Percentiles rank a stretch among this genome's conserved stretches.
These are phyloP conservation scores for Motacilla tschutschensis DNA, from an alignment of 2,113 vertebrate species.

Conservation along the genomic window DNA sequence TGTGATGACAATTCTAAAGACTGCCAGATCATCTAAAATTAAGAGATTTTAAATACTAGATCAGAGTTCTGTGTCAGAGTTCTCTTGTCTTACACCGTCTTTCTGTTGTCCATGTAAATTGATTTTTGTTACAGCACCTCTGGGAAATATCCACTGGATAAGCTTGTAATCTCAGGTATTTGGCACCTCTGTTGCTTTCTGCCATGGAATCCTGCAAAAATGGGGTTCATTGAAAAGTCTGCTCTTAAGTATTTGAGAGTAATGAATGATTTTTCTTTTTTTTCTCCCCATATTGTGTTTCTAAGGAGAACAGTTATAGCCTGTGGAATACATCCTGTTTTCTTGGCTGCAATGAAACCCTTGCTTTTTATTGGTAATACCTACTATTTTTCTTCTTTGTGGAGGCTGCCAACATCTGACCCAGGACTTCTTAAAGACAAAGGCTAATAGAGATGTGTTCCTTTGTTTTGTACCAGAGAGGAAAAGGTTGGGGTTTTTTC, in stretches of 20 bases:
- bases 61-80: slow-evolving; percentile 7
- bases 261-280: background rate
- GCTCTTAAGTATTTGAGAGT: background rate
- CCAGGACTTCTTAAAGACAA: slow-evolving; percentile 20
- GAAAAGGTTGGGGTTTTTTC: background rate
- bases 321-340: slow-evolving; percentile 42
- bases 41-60: background rate
- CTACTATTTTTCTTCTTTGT: slow-evolving; percentile 12
- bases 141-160: slow-evolving; percentile 42
- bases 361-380: background rate
- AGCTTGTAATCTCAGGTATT: slow-evolving; percentile 31
- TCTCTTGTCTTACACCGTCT: background rate
- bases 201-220: background rate
- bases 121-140: background rate
- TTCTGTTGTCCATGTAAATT: background rate
- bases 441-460: slow-evolving; percentile 12
- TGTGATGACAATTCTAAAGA: background rate
- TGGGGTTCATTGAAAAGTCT: slow-evolving; percentile 14
- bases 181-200: slow-evolving; percentile 28
- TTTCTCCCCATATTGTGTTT: background rate
- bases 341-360: background rate
- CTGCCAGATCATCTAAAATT: background rate
- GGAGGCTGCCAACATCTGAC: slow-evolving; percentile 12
- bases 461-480: slow-evolving; percentile 36
- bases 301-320: background rate